Base-by-base conservation (phyloP, 2,113 vertebrate genomes). In the Brachyhypopomus gauderio region DNA sequence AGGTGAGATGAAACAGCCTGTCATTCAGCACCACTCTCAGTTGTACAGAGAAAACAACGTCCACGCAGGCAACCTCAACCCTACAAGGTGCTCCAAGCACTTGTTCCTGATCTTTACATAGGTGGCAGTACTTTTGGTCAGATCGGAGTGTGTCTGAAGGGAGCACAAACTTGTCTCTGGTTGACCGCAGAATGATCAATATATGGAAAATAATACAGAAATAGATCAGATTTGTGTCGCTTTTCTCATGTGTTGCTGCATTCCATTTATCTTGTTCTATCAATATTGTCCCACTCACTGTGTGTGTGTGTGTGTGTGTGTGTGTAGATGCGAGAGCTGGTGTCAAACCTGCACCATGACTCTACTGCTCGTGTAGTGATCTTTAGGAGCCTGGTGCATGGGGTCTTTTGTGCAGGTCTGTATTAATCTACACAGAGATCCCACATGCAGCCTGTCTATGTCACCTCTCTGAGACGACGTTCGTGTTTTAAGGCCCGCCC, bases 321-420 rank as follows among this genome's bases (percentile, higher is more conserved):
- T 38, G 9, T 83, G 66, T 60, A 98, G 97, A 93, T 98, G 88
- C 94, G 92, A 84, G 87, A 92, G 1, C 86, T 89, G 78, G 87
- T 98, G 88, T 94, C 94, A 56, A 79, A 59, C 74, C 91, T 98
- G 59, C 89, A 89, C 74, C 86, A 78, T 7, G 95, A 98, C 86
- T 84, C 87, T 56, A 88, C 89, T 0, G 90, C 95, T 9, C 94
- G 94, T 0, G 96, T 95, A 75, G 91, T 98, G 77, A 70, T 99
- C 85, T 94, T 99, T 87, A 95, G 93, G 91, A 99, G 98, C 72
- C 88, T 90, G 36, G 94, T 97, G 58, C 94, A 95, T 20, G 95
- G 93, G 1, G 95, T 98, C 25, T 99, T 99, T 90, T 97, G 97
- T 91, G 95, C 98, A 91, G 98, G 98, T 98, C 79, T 72, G 93